A percentile compares a stretch with the other conserved stretches of the same genome.
phyloP scores from a whole-genome alignment of 2,888 invertebrate genomes.

The Drosophila paramelanica region DNA sequence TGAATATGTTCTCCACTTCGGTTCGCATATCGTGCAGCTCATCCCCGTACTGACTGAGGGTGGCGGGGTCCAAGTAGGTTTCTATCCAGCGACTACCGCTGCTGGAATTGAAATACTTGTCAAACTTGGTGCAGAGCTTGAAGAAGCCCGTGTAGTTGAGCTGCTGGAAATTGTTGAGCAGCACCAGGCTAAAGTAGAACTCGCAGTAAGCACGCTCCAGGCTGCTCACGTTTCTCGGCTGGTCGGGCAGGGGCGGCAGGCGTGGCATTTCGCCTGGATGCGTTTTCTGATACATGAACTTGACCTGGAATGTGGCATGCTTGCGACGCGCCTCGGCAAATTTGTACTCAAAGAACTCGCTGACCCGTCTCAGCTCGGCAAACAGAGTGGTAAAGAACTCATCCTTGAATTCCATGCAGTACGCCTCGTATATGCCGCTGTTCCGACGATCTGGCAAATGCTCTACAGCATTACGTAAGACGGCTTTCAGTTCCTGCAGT shows the following conservation, averaged over 20 bases:
- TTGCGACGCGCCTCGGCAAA: slow-evolving; percentile 97
- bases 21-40: slow-evolving; percentile 87
- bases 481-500: slow-evolving; percentile 91
- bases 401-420: slow-evolving; percentile 90
- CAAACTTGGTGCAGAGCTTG: slow-evolving; percentile 98
- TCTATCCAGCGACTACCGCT: slow-evolving; percentile 95
- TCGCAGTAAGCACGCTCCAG: slow-evolving; percentile 97
- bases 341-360: slow-evolving; percentile 97
- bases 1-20: slow-evolving; percentile 94
- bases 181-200: slow-evolving; percentile 97
- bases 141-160: slow-evolving; percentile 98
- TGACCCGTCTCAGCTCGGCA: slow-evolving; percentile 96
- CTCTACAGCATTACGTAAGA: slow-evolving; percentile 94
- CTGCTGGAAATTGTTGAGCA: slow-evolving; percentile 98
- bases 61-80: slow-evolving; percentile 90
- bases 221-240: slow-evolving; percentile 34
- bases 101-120: slow-evolving; percentile 92
- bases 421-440: slow-evolving; percentile 85
- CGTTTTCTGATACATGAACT: slow-evolving; percentile 74
- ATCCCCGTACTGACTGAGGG: slow-evolving; percentile 4
- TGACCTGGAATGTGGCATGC: slow-evolving; percentile 90
- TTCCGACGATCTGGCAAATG: slow-evolving; percentile 87
- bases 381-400: slow-evolving; percentile 96
- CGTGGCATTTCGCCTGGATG: slow-evolving; percentile 1
- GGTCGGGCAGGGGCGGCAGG: slow-evolving; percentile 36